Conservation (phyloP, 1,140 invertebrate species). For the Drosophila orosa region DNA sequence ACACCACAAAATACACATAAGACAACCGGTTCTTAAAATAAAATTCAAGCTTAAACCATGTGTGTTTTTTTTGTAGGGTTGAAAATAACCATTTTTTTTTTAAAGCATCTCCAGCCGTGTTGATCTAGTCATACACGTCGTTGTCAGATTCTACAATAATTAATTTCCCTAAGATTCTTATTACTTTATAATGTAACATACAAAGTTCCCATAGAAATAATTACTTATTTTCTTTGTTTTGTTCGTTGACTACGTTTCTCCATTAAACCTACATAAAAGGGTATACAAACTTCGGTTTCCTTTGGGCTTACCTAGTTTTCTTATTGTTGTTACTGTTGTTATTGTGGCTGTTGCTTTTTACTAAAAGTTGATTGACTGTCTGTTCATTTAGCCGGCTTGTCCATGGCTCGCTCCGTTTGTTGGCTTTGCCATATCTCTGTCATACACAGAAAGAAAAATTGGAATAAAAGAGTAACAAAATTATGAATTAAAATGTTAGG, state of each 20-base stretch:
- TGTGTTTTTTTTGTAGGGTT: too few relatives aligned
- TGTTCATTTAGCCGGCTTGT: conserved; percentile 79
- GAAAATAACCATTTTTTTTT: too few relatives aligned
- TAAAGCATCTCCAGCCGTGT: too few relatives aligned
- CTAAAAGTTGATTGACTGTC: conserved; percentile 82
- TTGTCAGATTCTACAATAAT: too few relatives aligned
- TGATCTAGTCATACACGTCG: background rate
- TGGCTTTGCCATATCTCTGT: conserved; percentile 52
- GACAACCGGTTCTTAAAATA: background rate
- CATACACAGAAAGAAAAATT: conserved; percentile 8
- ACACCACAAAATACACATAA: background rate
- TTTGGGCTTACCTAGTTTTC: background rate
- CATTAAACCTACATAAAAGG: background rate
- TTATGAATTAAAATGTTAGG: too few relatives aligned
- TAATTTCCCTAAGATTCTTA: too few relatives aligned
- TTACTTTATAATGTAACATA: too few relatives aligned
- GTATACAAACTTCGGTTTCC: background rate
- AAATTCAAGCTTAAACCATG: too few relatives aligned
- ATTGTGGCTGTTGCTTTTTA: conserved; percentile 63
- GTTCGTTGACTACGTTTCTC: background rate
- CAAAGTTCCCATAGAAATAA: too few relatives aligned
- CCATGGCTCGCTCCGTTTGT: conserved; percentile 72
- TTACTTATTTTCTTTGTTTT: background rate
- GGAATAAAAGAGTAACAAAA: background rate
- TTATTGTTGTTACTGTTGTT: conserved; percentile 36